These are phyloP conservation scores for Camponotus pennsylvanicus DNA, from an alignment of 1,140 invertebrate genomes.

Conservation along the genomic window DNA sequence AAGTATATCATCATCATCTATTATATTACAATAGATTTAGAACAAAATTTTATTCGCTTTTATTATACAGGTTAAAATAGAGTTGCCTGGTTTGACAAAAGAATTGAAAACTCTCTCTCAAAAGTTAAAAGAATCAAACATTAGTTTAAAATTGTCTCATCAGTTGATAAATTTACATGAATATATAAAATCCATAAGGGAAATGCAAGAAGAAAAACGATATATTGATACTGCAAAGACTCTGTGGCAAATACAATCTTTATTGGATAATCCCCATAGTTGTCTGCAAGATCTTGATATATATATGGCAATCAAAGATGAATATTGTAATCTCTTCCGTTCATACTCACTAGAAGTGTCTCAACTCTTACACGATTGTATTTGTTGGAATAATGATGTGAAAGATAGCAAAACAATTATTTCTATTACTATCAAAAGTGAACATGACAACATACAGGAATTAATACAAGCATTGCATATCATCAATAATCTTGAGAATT, in stretches of 20 bases:
- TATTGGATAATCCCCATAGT: conserved; percentile 84
- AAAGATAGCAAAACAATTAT: conserved; percentile 67
- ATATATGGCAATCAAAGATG: conserved; percentile 82
- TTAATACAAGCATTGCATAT: conserved; percentile 85
- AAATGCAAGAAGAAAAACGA: conserved; percentile 83
- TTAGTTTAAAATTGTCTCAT: conserved; percentile 85
- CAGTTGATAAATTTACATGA: conserved; percentile 86
- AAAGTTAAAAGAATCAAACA: conserved; percentile 86
- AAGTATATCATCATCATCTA: conserved; percentile 72
- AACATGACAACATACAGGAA: conserved; percentile 82
- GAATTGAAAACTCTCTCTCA: conserved; percentile 86
- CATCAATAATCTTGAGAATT: conserved; percentile 84
- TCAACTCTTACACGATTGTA: conserved; percentile 84
- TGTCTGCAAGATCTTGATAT: conserved; percentile 86
- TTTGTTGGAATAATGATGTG: conserved; percentile 79
- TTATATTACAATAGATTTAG: neutral
- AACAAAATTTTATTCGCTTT: conserved; percentile 49
- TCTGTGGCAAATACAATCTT: conserved; percentile 84
- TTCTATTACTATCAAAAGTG: conserved; percentile 81
- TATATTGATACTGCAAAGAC: conserved; percentile 85
- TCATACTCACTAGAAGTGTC: conserved; percentile 84
- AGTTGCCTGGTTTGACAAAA: conserved; percentile 86
- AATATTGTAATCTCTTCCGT: conserved; percentile 82
- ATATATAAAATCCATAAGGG: conserved; percentile 85
- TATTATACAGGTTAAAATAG: conserved; percentile 85